phyloP scores from a whole-genome alignment of 1,140 invertebrate species.

The Hermetia illucens region DNA sequence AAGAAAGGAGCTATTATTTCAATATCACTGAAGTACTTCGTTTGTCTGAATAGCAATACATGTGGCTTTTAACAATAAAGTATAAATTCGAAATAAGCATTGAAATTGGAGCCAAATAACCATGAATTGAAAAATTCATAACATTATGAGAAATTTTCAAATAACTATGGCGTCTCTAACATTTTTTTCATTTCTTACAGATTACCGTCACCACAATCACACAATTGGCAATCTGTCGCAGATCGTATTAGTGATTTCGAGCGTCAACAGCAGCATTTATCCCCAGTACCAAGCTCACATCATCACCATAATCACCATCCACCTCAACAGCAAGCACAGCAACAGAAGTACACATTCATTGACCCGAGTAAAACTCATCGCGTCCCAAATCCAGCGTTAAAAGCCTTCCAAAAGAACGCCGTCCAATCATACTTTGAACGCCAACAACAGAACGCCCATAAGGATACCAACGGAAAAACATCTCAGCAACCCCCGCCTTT shows the following conservation, averaged over 20 bases:
- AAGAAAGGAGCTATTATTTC: too few species aligned
- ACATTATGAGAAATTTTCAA: too few species aligned
- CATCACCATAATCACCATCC: constrained; percentile 2
- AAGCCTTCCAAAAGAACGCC: constrained; percentile 77
- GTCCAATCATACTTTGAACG: constrained; percentile 72
- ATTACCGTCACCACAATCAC: constrained; percentile 16
- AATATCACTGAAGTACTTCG: too few species aligned
- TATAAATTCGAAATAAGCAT: too few species aligned
- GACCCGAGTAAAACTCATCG: constrained; percentile 63
- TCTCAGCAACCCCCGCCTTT: constrained; percentile 1
- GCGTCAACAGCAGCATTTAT: constrained; percentile 13
- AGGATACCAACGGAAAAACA: neutral
- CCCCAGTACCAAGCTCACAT: neutral
- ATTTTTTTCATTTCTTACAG: neutral
- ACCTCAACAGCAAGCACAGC: constrained; percentile 1
- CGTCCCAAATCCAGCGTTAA: constrained; percentile 61
- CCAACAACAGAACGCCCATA: constrained; percentile 37
- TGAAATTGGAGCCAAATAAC: too few species aligned
- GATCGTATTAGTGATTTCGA: constrained; percentile 63
- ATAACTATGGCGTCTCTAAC: neutral
- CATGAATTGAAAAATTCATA: too few species aligned
- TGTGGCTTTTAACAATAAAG: too few species aligned
- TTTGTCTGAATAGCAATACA: too few species aligned
- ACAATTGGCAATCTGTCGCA: constrained; percentile 44
- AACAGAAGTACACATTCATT: constrained; percentile 46